These are phyloP conservation scores for Muraenolepis orangiensis DNA, from an alignment of 2,797 vertebrate species.

Conservation along the genomic window DNA sequence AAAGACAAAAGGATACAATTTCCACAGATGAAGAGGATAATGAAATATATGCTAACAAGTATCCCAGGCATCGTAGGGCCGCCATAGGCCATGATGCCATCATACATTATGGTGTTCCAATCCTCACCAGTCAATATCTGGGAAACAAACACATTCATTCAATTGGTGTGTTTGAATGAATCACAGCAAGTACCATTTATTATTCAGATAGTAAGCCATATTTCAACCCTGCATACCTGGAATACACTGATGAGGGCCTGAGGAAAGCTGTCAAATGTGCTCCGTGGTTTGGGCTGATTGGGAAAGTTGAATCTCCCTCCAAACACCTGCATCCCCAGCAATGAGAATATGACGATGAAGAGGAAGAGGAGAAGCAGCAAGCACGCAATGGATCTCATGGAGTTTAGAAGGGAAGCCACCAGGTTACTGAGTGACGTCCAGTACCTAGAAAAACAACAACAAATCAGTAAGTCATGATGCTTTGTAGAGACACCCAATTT, in stretches of 20 bases:
- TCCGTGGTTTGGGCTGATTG: constrained; percentile 78
- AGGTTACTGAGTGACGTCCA: constrained; percentile 80
- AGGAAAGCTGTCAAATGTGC: constrained; percentile 91
- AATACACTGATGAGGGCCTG: constrained; percentile 87
- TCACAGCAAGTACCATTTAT: background rate
- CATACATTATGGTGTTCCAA: constrained; percentile 92
- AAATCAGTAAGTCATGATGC: background rate
- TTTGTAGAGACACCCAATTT: background rate
- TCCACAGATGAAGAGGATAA: constrained; percentile 90
- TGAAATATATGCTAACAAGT: constrained; percentile 91
- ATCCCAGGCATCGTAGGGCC: constrained; percentile 87
- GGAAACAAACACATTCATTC: background rate
- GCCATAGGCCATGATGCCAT: constrained; percentile 88
- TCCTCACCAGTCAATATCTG: constrained; percentile 91
- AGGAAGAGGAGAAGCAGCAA: constrained; percentile 92
- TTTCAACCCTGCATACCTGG: background rate
- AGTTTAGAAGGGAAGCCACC: constrained; percentile 90
- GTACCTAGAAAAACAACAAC: constrained; percentile 30
- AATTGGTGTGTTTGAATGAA: background rate
- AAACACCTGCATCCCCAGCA: constrained; percentile 95
- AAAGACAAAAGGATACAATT: constrained; percentile 85
- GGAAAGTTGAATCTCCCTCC: constrained; percentile 92
- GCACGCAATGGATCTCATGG: constrained; percentile 89
- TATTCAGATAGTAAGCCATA: background rate
- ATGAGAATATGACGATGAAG: constrained; percentile 88